Base-by-base conservation (phyloP, 2,797 vertebrate genomes). In the Menidia menidia region DNA sequence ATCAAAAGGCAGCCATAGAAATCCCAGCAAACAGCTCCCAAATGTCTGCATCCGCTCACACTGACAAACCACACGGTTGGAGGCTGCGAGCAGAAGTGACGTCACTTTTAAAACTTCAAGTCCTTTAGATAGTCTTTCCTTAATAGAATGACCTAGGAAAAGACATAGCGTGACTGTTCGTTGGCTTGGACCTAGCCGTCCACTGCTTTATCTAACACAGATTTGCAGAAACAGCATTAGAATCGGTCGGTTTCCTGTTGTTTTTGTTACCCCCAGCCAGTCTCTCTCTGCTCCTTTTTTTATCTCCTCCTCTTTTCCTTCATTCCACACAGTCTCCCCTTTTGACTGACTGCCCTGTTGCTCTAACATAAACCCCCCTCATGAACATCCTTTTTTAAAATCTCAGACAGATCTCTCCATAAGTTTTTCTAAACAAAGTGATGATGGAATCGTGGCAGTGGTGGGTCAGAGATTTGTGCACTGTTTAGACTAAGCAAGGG, bases 291-390 rank as follows among this genome's bases (percentile, higher is more conserved):
- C 81, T 86, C 53, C 71, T 82, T 69, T 69, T 69, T 87, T 73
- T 89, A 88, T 93, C 92, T 88, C 91, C 91, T 92, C 92, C 92
- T 93, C 91, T 84, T 91, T 90, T 86, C 88, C 90, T 87, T 91
- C 89, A 88, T 90, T 90, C 89, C 85, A 86, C 87, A 78, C 84
- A 87, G 87, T 79, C 85, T 81, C 85, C 82, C 76, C 78, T 87
- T 80, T 62, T 87, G 84, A 87, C 76, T 79, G 75, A 77, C 68
- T 86, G 72, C 74, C 71, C 83, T 81, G 67, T 61, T 54, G 67
- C 71, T 69, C 70, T 70, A 64, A 45, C 66, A 59, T 4, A 52
- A 78, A 51, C 35, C 43, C 45, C 48, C 53, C 39, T 35, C 45
- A 32, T 65, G 25, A 65, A 64, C 25, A 63, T 47, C 54, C 6